Evolutionary conservation across 2,888 invertebrate species (phyloP), one percentile per base, ranked within the genome.

Genomic region (Drosophila leonis): DNA sequence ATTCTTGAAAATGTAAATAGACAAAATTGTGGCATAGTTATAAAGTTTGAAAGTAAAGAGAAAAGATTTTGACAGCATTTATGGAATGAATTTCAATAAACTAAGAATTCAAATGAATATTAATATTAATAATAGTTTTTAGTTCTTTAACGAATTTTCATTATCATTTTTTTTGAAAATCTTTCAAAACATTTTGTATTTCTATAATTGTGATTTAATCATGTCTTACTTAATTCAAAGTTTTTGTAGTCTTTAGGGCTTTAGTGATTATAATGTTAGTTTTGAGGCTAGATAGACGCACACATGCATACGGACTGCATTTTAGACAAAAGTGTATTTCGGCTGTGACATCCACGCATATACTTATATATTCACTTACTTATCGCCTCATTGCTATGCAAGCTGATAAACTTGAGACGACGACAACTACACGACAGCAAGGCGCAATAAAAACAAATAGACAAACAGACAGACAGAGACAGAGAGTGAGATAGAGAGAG

Each of bases 401-500:
- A 73, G 72, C 80, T 73, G 78, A 75, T 84, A 74, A 87, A 80
- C 78, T 78, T 69, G 73, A 84, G 73, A 72, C 59, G 64, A 68
- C 70, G 75, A 78, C 80, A 65, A 69, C 82, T 61, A 57, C 54
- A 72, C 84, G 78, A 75, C 72, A 80, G 77, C 80, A 72, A 75
- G 77, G 74, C 78, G 78, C 78, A 71, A 82, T 78, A 82, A 83
- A 83, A 82, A 72, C 63, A 83, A 80, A 75, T 67, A 78, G 61
- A 70, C 69, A 80, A 57, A 70, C 46, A 54, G 54, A 37, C 27
- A 27, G 37, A 37, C n/a, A 39, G 27, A 52, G 33, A 63, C 46
- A 42, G 44, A 65, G 44, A 62, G 42, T 49, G 62, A 61, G 41
- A 33, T 35, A 27, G 31, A 27, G 2, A 12, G n/a, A 12, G 15